A percentile compares a stretch with the other conserved stretches of the same genome.
These are phyloP conservation scores for Diarsia rubi DNA, from an alignment of 2,888 invertebrate genomes.

Conservation along the genomic window DNA sequence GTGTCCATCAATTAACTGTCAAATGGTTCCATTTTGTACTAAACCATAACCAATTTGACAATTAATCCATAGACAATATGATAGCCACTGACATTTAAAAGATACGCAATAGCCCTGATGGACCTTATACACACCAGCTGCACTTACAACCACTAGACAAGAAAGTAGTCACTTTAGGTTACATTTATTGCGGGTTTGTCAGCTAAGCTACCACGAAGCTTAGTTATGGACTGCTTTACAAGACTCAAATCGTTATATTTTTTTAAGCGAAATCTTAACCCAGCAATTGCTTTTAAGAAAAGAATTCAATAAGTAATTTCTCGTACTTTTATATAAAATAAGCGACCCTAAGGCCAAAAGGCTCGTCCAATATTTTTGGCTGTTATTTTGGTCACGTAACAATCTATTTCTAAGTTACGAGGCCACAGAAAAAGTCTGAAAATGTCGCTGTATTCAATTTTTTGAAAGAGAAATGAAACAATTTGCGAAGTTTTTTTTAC, in stretches of 20 bases:
- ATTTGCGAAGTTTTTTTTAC: constrained; percentile 32
- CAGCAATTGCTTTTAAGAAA: background rate
- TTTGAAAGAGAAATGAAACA: constrained; percentile 35
- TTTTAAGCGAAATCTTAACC: background rate
- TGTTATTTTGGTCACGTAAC: constrained; percentile 49
- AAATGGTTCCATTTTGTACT: too few relatives aligned
- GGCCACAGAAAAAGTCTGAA: constrained; percentile 30
- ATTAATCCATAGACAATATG: too few relatives aligned
- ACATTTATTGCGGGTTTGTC: constrained; percentile 11
- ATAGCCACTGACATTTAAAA: too few relatives aligned
- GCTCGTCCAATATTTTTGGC: constrained; percentile 19
- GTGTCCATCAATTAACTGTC: too few relatives aligned
- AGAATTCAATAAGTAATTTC: background rate
- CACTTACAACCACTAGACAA: too few relatives aligned
- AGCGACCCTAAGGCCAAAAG: constrained; percentile 3
- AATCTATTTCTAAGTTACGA: constrained; percentile 34
- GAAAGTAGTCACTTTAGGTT: background rate
- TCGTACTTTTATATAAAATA: constrained; percentile 18
- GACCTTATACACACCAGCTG: too few relatives aligned
- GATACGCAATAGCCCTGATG: too few relatives aligned
- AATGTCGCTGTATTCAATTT: constrained; percentile 22
- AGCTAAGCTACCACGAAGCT: constrained; percentile 2
- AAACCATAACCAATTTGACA: too few relatives aligned
- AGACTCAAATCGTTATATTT: background rate
- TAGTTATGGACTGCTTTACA: background rate